These are phyloP conservation scores for Clarias fuscus DNA, from an alignment of 2,797 vertebrate species.

Conservation along the genomic window DNA sequence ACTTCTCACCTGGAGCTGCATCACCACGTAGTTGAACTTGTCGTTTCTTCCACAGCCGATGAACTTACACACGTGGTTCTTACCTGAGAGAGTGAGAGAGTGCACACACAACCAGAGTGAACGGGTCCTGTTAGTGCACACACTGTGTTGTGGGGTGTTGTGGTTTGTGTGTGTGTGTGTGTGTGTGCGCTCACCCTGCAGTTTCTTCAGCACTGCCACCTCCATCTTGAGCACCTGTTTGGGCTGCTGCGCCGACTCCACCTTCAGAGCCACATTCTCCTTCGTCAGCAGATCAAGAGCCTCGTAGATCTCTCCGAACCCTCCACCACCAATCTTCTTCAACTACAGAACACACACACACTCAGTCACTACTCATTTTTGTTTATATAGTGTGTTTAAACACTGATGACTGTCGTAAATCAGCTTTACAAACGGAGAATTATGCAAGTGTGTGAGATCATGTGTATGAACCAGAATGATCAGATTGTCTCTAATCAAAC, in stretches of 20 bases:
- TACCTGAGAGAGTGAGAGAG: conserved; percentile 67
- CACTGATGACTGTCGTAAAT: too few species aligned
- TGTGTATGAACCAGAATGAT: too few species aligned
- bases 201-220: conserved; percentile 95
- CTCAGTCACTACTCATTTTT: neutral
- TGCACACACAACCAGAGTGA: neutral
- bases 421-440: too few species aligned
- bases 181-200: conserved; percentile 81
- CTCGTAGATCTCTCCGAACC: conserved; percentile 97
- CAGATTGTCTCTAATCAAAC: too few species aligned
- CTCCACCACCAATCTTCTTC: conserved; percentile 96
- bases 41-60: conserved; percentile 97
- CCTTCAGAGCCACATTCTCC: conserved; percentile 96
- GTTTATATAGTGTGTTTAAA: too few species aligned
- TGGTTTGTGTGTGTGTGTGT: conserved; percentile 11
- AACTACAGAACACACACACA: conserved; percentile 70
- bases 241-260: conserved; percentile 96
- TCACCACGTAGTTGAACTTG: conserved; percentile 98
- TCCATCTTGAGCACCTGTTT: conserved; percentile 99
- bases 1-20: conserved; percentile 91
- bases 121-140: neutral
- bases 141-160: neutral
- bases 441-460: too few species aligned
- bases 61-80: conserved; percentile 94
- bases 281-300: conserved; percentile 93